Evolutionary conservation across 2,113 vertebrate genomes (phyloP), one percentile per base, ranked within the genome.

Genomic region (Rostratula benghalensis): DNA sequence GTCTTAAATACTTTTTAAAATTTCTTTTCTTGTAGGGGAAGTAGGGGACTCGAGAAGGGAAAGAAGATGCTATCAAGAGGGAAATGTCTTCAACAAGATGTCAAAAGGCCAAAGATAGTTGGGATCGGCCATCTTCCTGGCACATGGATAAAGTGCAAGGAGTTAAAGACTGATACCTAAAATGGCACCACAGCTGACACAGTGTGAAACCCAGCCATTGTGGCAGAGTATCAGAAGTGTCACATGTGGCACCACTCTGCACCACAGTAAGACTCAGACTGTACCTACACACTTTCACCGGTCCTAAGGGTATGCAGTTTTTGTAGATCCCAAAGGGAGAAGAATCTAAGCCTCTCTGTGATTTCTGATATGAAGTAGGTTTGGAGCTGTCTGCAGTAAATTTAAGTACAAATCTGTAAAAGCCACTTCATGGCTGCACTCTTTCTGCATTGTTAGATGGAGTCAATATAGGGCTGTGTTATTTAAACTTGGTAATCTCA

Each of bases 191-290:
- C 33, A 65, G 79, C 50, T 64, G 79, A 48, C 20, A 35, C 4
- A 13, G 60, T 3, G 22, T 78, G 51, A 70, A 46, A 41, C 7
- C 5, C 77, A 73, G 57, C 13, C 28, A 24, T 14, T 2, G 1
- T 12, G 31, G 33, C 23, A 64, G 71, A 51, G 56, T 3, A 10
- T 18, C 7, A 8, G 45, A 23, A 30, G 31, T 61, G 46, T 3
- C 41, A 33, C 1, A 0, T 0, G 13, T 39, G 59, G 39, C 76
- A 64, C 63, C 46, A 14, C 28, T 41, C 20, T 16, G 19, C 0
- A 0, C 11, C 67, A 22, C 37, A 4, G 1, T 3, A 46, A 11
- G 17, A 15, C 59, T 59, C 78, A 60, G n/a, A 37, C 3, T 27
- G 41, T 45, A 61, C 71, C 43, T 45, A 33, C 31, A 23, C 1